Conservation (phyloP, 2,888 invertebrate genomes). For the Mimachlamys varia region DNA sequence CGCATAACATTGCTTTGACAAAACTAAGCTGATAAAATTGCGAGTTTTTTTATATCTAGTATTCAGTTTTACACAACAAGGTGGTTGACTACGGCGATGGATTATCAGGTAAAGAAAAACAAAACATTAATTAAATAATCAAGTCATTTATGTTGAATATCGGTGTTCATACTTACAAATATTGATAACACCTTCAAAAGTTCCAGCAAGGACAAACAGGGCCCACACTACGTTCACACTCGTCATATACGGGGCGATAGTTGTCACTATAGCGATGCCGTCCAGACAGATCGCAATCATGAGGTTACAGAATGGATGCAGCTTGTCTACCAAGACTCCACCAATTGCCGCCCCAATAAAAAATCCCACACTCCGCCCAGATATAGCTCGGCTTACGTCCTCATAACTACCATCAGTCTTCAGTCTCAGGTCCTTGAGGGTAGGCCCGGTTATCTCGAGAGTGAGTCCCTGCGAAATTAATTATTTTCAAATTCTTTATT, state of each 20-base stretch:
- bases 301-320: constrained; percentile 56
- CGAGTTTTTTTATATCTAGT: too few species aligned
- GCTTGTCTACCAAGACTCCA: constrained; percentile 60
- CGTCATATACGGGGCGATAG: constrained; percentile 57
- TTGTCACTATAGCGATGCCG: constrained; percentile 56
- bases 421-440: constrained; percentile 65
- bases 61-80: too few species aligned
- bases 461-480: constrained; percentile 55
- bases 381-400: constrained; percentile 65
- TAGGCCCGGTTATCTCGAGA: constrained; percentile 66
- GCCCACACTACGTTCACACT: constrained; percentile 57
- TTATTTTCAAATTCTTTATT: too few species aligned
- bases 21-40: too few species aligned
- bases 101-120: too few species aligned
- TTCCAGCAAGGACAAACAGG: constrained; percentile 61
- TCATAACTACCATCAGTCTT: constrained; percentile 63
- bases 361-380: constrained; percentile 62
- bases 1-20: too few species aligned
- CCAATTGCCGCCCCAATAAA: constrained; percentile 55
- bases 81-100: too few species aligned
- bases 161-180: constrained; percentile 54
- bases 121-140: too few species aligned
- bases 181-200: constrained; percentile 67
- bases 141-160: too few species aligned
- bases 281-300: constrained; percentile 62